These are phyloP conservation scores for Sisyra nigra DNA, from an alignment of 2,888 invertebrate genomes.

Conservation along the genomic window DNA sequence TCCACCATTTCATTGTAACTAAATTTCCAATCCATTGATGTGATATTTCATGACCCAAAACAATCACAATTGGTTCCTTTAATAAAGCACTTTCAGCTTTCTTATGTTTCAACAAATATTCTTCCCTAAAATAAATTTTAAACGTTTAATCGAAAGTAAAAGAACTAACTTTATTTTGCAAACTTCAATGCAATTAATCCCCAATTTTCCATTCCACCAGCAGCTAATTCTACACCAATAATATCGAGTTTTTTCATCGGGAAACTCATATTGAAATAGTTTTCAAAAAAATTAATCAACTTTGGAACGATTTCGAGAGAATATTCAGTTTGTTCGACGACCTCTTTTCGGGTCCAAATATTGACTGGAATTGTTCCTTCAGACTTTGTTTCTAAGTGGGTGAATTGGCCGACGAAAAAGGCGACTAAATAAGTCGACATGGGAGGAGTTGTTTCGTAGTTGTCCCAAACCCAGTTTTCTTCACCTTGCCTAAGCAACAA, in stretches of 20 bases:
- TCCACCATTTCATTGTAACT: constrained; percentile 54
- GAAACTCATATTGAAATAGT: constrained; percentile 35
- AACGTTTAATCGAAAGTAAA: not conserved
- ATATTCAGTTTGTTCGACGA: constrained; percentile 24
- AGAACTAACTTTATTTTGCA: not conserved
- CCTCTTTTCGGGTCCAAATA: constrained; percentile 28
- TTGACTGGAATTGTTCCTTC: constrained; percentile 22
- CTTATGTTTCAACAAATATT: constrained; percentile 13
- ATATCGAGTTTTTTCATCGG: constrained; percentile 38
- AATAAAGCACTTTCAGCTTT: constrained; percentile 18
- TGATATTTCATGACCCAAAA: constrained; percentile 49
- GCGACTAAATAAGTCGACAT: constrained; percentile 68
- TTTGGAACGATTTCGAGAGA: constrained; percentile 33
- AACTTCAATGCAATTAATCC: constrained; percentile 38
- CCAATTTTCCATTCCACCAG: constrained; percentile 39
- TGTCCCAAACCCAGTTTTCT: constrained; percentile 43
- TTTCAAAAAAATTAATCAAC: constrained; percentile 31
- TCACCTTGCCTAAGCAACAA: constrained; percentile 21
- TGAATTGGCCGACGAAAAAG: constrained; percentile 27
- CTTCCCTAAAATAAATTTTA: constrained; percentile 13
- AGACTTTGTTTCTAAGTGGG: constrained; percentile 15
- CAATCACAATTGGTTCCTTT: constrained; percentile 34
- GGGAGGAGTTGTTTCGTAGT: constrained; percentile 41
- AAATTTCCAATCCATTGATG: constrained; percentile 66
- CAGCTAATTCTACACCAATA: constrained; percentile 38